phyloP scores from a whole-genome alignment of 2,113 vertebrate genomes.

The Boulengeromyrus knoepffleri region DNA sequence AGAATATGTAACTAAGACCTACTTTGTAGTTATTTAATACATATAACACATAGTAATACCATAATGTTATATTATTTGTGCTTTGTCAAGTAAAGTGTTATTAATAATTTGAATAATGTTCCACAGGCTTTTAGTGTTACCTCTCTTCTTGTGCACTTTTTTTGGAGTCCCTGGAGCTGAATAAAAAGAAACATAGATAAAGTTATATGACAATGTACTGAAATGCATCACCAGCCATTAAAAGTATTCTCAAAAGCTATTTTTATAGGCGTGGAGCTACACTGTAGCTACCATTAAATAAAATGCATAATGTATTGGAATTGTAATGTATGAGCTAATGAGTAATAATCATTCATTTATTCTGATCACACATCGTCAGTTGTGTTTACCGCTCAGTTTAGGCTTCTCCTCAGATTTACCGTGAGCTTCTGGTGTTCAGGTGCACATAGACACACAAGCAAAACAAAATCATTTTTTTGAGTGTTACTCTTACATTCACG shows the following conservation, averaged over 20 bases:
- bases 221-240: neutral
- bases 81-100: neutral
- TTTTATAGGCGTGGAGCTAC: neutral
- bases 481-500: neutral
- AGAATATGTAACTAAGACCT: neutral
- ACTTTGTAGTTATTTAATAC: neutral
- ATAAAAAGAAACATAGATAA: neutral
- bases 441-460: neutral
- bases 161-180: neutral
- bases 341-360: neutral
- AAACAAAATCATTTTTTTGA: neutral
- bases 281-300: neutral
- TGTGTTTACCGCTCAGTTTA: neutral
- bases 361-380: neutral
- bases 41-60: neutral
- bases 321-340: neutral
- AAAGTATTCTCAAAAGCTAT: neutral
- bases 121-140: neutral
- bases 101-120: neutral
- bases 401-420: conserved; percentile 1
- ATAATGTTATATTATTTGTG: neutral
- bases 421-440: neutral
- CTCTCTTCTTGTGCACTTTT: neutral
- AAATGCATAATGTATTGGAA: neutral
- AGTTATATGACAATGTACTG: neutral